Conservation (phyloP, 2,888 invertebrate species). For the Drosophila hamatofila region DNA sequence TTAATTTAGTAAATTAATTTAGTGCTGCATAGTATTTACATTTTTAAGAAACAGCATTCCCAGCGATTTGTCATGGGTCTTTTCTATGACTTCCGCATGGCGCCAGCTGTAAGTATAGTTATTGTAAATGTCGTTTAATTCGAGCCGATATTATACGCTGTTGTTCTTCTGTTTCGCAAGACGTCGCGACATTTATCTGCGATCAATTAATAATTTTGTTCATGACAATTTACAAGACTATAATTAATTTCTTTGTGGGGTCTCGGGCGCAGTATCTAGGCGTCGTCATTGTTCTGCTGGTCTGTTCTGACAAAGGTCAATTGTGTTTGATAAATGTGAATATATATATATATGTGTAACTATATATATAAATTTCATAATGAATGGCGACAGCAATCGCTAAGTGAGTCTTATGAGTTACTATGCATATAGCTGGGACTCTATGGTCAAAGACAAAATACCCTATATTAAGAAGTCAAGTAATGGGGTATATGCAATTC, state of each 20-base stretch:
- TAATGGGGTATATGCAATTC: conserved; percentile 4
- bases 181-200: conserved; percentile 56
- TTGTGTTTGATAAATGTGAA: conserved; percentile 51
- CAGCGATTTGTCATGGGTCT: neutral
- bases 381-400: conserved; percentile 24
- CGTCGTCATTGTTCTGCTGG: conserved; percentile 45
- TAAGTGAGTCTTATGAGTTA: conserved; percentile 11
- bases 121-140: conserved; percentile 59
- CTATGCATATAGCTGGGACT: conserved; percentile 23
- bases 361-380: conserved; percentile 21
- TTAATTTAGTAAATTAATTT: conserved; percentile 13
- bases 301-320: conserved; percentile 62
- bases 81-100: conserved; percentile 23
- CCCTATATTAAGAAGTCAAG: neutral
- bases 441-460: conserved; percentile 25
- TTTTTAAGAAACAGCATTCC: conserved; percentile 1
- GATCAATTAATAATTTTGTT: conserved; percentile 67
- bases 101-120: conserved; percentile 40
- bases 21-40: conserved; percentile 2
- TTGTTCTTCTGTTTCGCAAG: conserved; percentile 29
- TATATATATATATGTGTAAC: conserved; percentile 27
- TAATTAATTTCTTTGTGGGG: conserved; percentile 59
- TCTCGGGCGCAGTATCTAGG: conserved; percentile 32
- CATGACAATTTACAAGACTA: conserved; percentile 74
- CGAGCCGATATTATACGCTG: conserved; percentile 33